These are phyloP conservation scores for Trachemys scripta DNA, from an alignment of 2,113 vertebrate genomes.

Conservation along the genomic window DNA sequence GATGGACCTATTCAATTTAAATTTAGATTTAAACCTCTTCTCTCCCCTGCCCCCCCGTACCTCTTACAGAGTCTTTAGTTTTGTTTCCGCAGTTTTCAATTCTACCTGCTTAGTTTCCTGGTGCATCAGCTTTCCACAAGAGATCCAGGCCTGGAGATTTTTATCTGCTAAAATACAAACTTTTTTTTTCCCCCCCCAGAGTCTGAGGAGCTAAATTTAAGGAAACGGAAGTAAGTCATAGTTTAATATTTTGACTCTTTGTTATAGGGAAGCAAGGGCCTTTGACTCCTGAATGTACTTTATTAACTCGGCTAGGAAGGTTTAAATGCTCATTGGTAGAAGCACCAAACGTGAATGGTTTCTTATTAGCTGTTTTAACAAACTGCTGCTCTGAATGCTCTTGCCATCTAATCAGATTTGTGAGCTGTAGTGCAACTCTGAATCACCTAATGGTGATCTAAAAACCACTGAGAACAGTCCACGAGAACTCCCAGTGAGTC, in stretches of 20 bases:
- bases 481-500: neutral
- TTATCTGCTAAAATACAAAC: neutral
- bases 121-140: neutral
- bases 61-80: neutral
- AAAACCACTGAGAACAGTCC: neutral
- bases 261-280: neutral
- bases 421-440: neutral
- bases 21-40: neutral
- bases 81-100: neutral
- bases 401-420: neutral
- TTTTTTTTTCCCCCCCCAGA: conserved; percentile 48
- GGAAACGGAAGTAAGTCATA: conserved; percentile 85
- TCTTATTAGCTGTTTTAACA: neutral
- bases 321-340: neutral
- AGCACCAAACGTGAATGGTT: rapidly evolving
- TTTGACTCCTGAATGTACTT: neutral
- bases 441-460: neutral
- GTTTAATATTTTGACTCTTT: neutral
- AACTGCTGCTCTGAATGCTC: neutral
- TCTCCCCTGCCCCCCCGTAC: neutral
- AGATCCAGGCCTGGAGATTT: neutral
- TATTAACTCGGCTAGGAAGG: neutral
- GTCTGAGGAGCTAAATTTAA: conserved; percentile 77
- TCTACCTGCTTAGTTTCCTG: neutral
- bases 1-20: no score